These are phyloP conservation scores for Sitophilus oryzae DNA, from an alignment of 1,140 invertebrate genomes.

Conservation along the genomic window DNA sequence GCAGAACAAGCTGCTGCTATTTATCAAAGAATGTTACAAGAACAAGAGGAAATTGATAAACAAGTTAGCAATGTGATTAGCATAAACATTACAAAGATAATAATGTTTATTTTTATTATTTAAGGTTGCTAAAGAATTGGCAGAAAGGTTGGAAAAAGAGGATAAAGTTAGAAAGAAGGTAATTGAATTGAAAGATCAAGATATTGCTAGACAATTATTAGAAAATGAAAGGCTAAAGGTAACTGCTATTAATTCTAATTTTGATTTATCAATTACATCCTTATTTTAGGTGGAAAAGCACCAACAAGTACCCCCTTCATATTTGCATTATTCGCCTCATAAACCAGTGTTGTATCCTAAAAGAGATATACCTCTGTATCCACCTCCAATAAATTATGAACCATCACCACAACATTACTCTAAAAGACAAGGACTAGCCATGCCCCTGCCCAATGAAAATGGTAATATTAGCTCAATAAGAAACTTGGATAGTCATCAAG, in stretches of 20 bases:
- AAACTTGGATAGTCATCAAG: neutral
- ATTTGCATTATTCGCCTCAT: slow-evolving; percentile 17
- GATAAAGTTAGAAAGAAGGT: slow-evolving; percentile 51
- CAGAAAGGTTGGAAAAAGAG: slow-evolving; percentile 57
- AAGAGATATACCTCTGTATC: slow-evolving; percentile 24
- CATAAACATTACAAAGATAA: neutral
- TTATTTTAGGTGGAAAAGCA: slow-evolving; percentile 29
- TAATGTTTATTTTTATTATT: neutral
- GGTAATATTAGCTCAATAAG: neutral
- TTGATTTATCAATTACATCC: too few relatives aligned
- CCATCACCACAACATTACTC: slow-evolving; percentile 28
- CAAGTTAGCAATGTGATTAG: too few relatives aligned
- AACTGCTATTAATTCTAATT: too few relatives aligned
- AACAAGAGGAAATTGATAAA: slow-evolving; percentile 68
- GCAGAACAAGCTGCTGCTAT: slow-evolving; percentile 53
- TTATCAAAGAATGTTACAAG: slow-evolving; percentile 56
- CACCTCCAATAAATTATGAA: slow-evolving; percentile 27
- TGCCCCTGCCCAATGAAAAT: slow-evolving; percentile 34
- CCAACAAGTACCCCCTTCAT: slow-evolving; percentile 14
- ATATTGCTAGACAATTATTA: slow-evolving; percentile 46
- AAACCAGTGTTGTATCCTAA: slow-evolving; percentile 19
- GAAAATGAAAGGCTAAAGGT: slow-evolving; percentile 34
- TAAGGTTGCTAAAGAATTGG: slow-evolving; percentile 55
- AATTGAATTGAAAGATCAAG: slow-evolving; percentile 49
- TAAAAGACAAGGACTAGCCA: slow-evolving; percentile 35